Evolutionary conservation across 2,113 vertebrate genomes (phyloP), one percentile per base, ranked within the genome.

Genomic region (Heliornis fulica): DNA sequence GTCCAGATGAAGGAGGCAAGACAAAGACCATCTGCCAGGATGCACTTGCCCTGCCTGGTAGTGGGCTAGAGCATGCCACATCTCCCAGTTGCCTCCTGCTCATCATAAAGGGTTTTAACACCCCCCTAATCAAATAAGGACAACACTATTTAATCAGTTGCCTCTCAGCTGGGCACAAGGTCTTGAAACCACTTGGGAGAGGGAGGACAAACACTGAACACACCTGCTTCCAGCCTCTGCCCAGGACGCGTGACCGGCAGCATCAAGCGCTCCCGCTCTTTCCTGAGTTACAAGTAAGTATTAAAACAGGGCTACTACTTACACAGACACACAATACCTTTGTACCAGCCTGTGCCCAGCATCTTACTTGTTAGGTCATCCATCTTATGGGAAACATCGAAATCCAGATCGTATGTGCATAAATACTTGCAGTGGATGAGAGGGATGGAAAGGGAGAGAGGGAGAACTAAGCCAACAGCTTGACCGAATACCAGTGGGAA

Each of bases 191-290:
- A 16, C 79, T 63, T 71, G 53, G 65, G 53, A 86, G 46, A 48
- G 17, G 20, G 40, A 72, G 15, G 45, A 63, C 63, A 83, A 76
- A 46, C 59, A 26, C 40, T 11, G 38, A n/a, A n/a, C 77, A 48
- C 23, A 22, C 10, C 48, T 72, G 61, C 41, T 78, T 48, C 60
- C 56, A 78, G 38, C 28, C 41, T 43, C 50, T 65, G 56, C 56
- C 83, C 61, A 18, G n/a, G n/a, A 21, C 50, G 28, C 0, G 4
- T 19, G 1, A 28, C 34, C 34, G 5, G 5, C 28, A 64, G 5
- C 40, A 36, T 12, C 14, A 18, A 32, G 56, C 0, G 0, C 17
- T 78, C 46, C 38, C 8, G 0, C 1, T 40, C 10, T 5, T 9
- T 79, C 54, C 43, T 48, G 64, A 43, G 71, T 60, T 80, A 34